Conservation (phyloP, 1,140 invertebrate species). For the Drosophila kepulauana region DNA sequence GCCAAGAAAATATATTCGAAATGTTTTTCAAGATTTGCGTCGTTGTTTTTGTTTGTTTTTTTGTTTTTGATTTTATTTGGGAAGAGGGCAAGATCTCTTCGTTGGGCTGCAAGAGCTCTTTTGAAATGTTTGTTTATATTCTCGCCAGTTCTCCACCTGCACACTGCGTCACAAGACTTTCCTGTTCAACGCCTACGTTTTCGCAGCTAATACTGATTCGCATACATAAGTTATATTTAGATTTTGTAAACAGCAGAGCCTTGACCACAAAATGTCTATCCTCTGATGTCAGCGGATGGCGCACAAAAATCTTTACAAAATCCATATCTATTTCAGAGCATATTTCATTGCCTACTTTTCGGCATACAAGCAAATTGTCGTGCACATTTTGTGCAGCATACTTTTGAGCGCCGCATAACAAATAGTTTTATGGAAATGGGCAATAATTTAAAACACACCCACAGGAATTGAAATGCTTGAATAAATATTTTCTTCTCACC, state of each 20-base stretch:
- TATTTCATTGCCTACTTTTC: not conserved
- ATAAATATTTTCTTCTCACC: constrained; percentile 51
- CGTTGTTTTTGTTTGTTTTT: constrained; percentile 45
- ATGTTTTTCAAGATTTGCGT: constrained; percentile 64
- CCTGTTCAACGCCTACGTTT: constrained; percentile 58
- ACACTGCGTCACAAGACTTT: constrained; percentile 75
- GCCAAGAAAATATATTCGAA: constrained; percentile 50
- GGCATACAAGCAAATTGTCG: not conserved
- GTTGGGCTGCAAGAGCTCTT: constrained; percentile 23
- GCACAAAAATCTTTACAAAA: constrained; percentile 42
- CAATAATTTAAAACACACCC: not conserved
- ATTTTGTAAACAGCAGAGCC: constrained; percentile 66
- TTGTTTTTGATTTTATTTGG: constrained; percentile 36
- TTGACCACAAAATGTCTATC: constrained; percentile 72
- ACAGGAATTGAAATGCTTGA: not conserved
- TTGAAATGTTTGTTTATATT: constrained; percentile 59
- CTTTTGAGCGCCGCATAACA: constrained; percentile 22
- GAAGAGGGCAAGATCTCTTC: constrained; percentile 23
- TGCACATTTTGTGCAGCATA: constrained; percentile 26
- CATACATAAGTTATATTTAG: constrained; percentile 57
- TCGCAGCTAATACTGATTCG: constrained; percentile 29
- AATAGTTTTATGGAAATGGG: not conserved
- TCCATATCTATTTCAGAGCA: constrained; percentile 33
- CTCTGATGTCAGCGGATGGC: constrained; percentile 71
- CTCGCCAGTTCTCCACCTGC: constrained; percentile 61